A percentile compares a stretch with the other conserved stretches of the same genome.
These are phyloP conservation scores for Myripristis murdjan DNA, from an alignment of 2,797 vertebrate genomes.

Conservation along the genomic window DNA sequence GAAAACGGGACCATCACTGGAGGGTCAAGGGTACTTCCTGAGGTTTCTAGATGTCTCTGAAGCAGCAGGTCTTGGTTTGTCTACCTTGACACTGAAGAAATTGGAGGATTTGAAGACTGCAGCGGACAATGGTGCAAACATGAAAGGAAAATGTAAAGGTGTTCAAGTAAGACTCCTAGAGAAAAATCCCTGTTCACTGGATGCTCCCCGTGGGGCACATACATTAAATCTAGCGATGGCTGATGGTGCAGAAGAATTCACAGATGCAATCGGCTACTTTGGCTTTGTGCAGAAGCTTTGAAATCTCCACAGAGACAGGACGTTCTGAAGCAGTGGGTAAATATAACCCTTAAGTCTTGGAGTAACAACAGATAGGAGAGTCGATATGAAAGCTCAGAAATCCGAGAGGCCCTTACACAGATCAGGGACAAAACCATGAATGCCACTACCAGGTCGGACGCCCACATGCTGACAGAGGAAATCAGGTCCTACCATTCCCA, in stretches of 20 bases:
- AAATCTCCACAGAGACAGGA: slow-evolving; percentile 2
- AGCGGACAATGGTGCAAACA: slow-evolving; percentile 46
- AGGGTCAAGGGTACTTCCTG: slow-evolving; percentile 32
- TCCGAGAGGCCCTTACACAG: too few species aligned
- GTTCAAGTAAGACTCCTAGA: slow-evolving; percentile 10
- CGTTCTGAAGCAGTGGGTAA: neutral
- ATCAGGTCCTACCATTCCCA: neutral
- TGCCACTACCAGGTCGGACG: neutral
- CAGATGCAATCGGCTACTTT: slow-evolving; percentile 1
- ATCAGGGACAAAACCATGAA: neutral
- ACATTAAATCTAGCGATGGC: slow-evolving; percentile 4
- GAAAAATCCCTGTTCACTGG: neutral
- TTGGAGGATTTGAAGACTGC: slow-evolving; percentile 26
- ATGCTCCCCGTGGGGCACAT: slow-evolving; percentile 3
- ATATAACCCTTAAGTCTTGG: neutral
- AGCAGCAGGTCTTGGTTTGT: slow-evolving; percentile 22
- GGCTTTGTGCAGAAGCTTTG: slow-evolving; percentile 17
- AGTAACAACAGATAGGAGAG: too few species aligned
- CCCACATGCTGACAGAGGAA: slow-evolving; percentile 12
- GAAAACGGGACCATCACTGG: too few species aligned
- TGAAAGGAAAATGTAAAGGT: slow-evolving; percentile 20
- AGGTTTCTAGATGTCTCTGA: slow-evolving; percentile 23
- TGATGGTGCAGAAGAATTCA: neutral
- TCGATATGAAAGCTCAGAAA: too few species aligned
- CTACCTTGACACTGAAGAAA: too few species aligned